Conservation (phyloP, 2,888 invertebrate genomes). For the Octonoba sinensis region DNA sequence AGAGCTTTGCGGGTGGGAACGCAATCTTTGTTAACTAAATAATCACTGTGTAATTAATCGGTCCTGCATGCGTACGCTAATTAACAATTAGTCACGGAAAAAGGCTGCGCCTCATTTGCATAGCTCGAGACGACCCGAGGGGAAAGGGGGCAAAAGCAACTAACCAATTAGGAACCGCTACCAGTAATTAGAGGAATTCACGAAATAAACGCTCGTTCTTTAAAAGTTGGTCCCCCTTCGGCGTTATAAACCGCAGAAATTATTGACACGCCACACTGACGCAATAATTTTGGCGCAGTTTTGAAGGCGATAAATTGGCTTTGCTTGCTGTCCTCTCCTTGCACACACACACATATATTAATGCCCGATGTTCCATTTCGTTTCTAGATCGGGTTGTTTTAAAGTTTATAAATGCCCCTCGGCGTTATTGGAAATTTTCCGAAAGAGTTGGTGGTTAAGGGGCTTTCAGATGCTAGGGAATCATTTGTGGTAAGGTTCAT, state of each 20-base stretch:
- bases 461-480: too few relatives aligned
- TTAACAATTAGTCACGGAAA: conserved; percentile 65
- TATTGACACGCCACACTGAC: conserved; percentile 43
- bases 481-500: conserved; percentile 33
- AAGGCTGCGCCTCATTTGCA: conserved; percentile 59
- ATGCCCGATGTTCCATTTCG: conserved; percentile 1
- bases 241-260: conserved; percentile 52
- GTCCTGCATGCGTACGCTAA: conserved; percentile 61
- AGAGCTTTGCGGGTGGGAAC: conserved; percentile 17
- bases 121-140: conserved; percentile 16
- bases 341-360: not conserved
- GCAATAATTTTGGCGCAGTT: conserved; percentile 63
- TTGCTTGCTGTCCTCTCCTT: conserved; percentile 18
- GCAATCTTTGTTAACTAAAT: conserved; percentile 65
- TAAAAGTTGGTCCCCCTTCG: conserved; percentile 50
- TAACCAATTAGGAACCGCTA: conserved; percentile 59
- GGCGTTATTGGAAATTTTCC: conserved; percentile 59
- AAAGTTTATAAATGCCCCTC: conserved; percentile 62
- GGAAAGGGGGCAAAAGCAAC: conserved; percentile 6
- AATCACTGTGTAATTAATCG: conserved; percentile 65
- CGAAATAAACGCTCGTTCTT: conserved; percentile 33
- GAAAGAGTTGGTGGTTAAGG: conserved; percentile 12
- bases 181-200: conserved; percentile 59
- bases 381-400: conserved; percentile 42
- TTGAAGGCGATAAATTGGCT: conserved; percentile 61